Base-by-base conservation (phyloP, 2,797 vertebrate species). In the Tamandua tetradactyla region DNA sequence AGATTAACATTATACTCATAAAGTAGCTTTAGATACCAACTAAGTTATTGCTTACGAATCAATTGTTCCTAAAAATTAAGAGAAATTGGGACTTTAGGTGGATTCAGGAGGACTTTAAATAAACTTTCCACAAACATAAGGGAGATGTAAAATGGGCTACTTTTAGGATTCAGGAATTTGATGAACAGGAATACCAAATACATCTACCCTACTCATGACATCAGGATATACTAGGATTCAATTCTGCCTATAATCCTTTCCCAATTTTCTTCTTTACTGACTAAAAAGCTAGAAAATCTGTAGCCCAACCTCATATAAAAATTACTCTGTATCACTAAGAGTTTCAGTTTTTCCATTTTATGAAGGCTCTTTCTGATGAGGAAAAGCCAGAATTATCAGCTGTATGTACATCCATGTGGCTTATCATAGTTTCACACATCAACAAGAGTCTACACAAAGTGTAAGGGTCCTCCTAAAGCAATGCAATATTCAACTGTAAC, bases 181-280 rank as follows among this genome's bases (percentile, higher is more conserved):
- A n/a, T 22, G 20, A 72, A 62, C 27, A n/a, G 14, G 57, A 35
- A 22, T 25, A 22, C 5, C 20, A 49, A 35, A 22, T 25, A 22
- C 5, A 20, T 22, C 32, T 47, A n/a, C 75, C 12, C 4, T 52
- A 49, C 37, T 23, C 64, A 52, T 13, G 14, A 71, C 35, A 76
- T 27, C 82, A 32, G 2, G 18, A 30, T 22, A 37, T 3, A 64
- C 11, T n/a, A 40, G 61, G 32, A 62, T 44, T 18, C 59, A 27
- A 37, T 44, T 57, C 27, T 87, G 76, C 66, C 89, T n/a, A 23
- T 13, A 66, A 62, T 62, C 44, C 37, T 81, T n/a, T 35, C 37
- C 64, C 59, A 69, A n/a, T 74, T 68, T 86, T 71, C 68, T 93
- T 86, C 79, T 87, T 83, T 27, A 81, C 11, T 42, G 57, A 88